Evolutionary conservation across 1,140 invertebrate species (phyloP), one percentile per base, ranked within the genome.

Genomic region (Drosophila parabipectinata): DNA sequence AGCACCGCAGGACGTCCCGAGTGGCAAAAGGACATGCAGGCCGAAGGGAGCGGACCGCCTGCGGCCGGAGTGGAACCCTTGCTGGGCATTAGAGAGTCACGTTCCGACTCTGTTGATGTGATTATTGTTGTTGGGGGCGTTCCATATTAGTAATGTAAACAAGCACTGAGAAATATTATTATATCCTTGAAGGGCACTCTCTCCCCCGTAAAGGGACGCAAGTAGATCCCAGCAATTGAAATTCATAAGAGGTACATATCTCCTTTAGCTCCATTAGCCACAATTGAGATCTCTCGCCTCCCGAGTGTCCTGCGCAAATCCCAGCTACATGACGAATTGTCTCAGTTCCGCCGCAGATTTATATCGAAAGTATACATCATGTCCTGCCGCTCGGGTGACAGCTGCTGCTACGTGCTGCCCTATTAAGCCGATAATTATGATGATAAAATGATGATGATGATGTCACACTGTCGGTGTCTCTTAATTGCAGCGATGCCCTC

Each of bases 361-460:
- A 57, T 50, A 34, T 52, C 55, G 61, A 30, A 62, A 57, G 53
- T 55, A 54, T 45, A 4, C 5, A 8, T 6, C 4, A 4, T 30
- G 8, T 30, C 9, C 44, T 3, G 24, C 61, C 28, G 2, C 24
- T 30, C 39, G 14, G 32, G 64, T 53, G 58, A 64, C 72, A 60
- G 51, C 60, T 72, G 59, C 34, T 54, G 14, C 32, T 41, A 85
- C 81, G 82, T 87, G 82, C 80, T 80, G 83, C 83, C 67, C 79
- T 88, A 83, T 73, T 83, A 79, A 64, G 67, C 54, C 67, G 30
- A 89, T 88, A 88, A 88, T 89, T 88, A 79, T 88, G 84, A 88
- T 88, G 83, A 88, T 88, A 88, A 77, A 79, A 82, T 85, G 78
- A 87, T 87, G 74, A 87, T 80, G 81, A 64, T 68, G 71, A 83